Base-by-base conservation (phyloP, 2,113 vertebrate genomes). In the Tyto alba region DNA sequence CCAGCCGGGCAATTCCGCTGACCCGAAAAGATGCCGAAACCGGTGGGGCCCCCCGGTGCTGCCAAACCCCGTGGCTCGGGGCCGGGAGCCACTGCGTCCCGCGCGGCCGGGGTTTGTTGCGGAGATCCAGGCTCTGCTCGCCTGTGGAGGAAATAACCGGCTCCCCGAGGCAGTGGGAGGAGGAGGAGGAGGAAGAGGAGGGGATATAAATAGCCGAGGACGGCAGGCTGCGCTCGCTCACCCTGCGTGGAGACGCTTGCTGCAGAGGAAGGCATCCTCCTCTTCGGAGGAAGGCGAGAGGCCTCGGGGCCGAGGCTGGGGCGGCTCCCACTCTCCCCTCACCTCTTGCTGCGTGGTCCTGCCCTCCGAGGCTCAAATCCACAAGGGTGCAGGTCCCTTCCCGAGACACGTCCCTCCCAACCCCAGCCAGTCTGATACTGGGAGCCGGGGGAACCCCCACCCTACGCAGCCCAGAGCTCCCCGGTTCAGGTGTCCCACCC, bases 21-120 rank as follows among this genome's bases (percentile, higher is more conserved):
- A 62, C 32, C 45, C 56, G 4, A 41, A 71, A 60, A 22, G 64
- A 38, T 6, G 17, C 63, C 7, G 11, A 34, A 32, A 21, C 30
- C 5, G 1, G 1, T 6, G 41, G 34, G 41, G 27, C 34, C 43
- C 34, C 56, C 3, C 1, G 11, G 41, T 1, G 4, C 36, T 27
- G 23, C 56, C 16, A 0, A 38, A 20, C 53, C 41, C 48, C 6
- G 3, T 10, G 59, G 59, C n/a, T 6, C 6, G 1, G 6, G 5
- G 26, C 32, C 4, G 8, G 38, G 38, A n/a, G n/a, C n/a, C n/a
- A n/a, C n/a, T n/a, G n/a, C n/a, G n/a, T n/a, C n/a, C n/a, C n/a
- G 8, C 6, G 1, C 8, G 5, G 26, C 32, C 4, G 8, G 38
- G 38, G 38, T 66, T 66, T 43, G 62, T 29, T n/a, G 40, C 4